A percentile compares a stretch with the other conserved stretches of the same genome.
Conservation (phyloP, 2,888 invertebrate species). For the Netelia melanura region DNA sequence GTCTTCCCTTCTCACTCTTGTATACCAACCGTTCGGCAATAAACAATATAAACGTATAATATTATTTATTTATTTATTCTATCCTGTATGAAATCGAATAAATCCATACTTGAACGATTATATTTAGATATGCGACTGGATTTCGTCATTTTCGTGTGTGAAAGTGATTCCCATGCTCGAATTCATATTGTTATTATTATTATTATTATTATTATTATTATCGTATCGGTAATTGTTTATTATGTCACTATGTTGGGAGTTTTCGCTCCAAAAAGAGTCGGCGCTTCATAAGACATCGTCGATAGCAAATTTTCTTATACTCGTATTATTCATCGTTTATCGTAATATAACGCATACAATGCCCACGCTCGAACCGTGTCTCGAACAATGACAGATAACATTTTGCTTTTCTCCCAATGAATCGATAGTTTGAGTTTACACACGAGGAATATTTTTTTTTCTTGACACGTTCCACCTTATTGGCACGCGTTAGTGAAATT, state of each 20-base stretch:
- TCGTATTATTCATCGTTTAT: not conserved
- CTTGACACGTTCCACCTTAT: not conserved
- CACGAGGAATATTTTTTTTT: slow-evolving; percentile 2
- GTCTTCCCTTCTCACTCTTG: slow-evolving; percentile 11
- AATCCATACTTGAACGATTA: slow-evolving; percentile 45
- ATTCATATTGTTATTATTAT: not conserved
- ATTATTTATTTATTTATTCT: slow-evolving; percentile 28
- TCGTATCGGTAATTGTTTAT: not conserved
- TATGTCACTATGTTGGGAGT: not conserved
- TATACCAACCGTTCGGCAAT: not conserved
- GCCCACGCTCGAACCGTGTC: not conserved
- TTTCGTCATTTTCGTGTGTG: slow-evolving; percentile 23
- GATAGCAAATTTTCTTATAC: slow-evolving; percentile 8
- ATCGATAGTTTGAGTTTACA: not conserved
- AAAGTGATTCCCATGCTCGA: slow-evolving; percentile 14
- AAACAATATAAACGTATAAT: not conserved
- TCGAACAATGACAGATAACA: slow-evolving; percentile 1
- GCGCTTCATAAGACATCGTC: not conserved
- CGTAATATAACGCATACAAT: not conserved
- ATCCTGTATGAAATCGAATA: slow-evolving; percentile 49
- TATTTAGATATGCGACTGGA: not conserved
- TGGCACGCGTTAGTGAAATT: slow-evolving; percentile 1
- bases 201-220: slow-evolving; percentile 6
- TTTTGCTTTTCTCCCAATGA: slow-evolving; percentile 17
- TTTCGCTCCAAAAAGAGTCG: not conserved